phyloP scores from a whole-genome alignment of 2,888 invertebrate genomes.

The Hymenopus coronatus region DNA sequence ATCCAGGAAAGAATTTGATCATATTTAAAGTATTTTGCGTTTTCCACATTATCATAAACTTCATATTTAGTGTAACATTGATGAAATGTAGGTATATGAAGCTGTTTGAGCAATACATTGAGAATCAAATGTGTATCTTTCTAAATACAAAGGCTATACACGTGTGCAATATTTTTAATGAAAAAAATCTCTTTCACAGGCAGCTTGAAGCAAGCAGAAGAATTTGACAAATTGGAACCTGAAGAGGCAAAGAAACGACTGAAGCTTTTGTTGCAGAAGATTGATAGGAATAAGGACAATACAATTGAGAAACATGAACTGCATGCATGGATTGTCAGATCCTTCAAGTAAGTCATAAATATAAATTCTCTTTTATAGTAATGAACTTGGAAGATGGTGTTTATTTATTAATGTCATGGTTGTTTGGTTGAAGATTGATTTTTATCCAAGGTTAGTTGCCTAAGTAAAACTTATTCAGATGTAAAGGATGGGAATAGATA shows the following conservation, averaged over 20 bases:
- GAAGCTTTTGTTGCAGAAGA: conserved; percentile 70
- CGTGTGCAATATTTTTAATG: conserved; percentile 37
- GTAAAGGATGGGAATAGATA: too few relatives aligned
- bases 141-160: not conserved
- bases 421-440: too few relatives aligned
- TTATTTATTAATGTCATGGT: too few relatives aligned
- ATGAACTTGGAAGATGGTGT: too few relatives aligned
- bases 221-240: conserved; percentile 81
- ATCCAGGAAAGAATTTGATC: too few relatives aligned
- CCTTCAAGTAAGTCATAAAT: conserved; percentile 66
- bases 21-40: too few relatives aligned
- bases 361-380: too few relatives aligned
- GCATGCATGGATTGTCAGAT: conserved; percentile 87
- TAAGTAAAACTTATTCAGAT: too few relatives aligned
- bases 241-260: conserved; percentile 82
- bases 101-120: not conserved
- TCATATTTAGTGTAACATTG: too few relatives aligned
- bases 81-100: too few relatives aligned
- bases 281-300: conserved; percentile 83
- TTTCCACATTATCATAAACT: too few relatives aligned
- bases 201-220: conserved; percentile 86
- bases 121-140: not conserved
- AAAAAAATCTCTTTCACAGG: conserved; percentile 52
- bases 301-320: conserved; percentile 78
- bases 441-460: too few relatives aligned